These are phyloP conservation scores for Drosophila nigromelanica DNA, from an alignment of 1,140 invertebrate species.

Conservation along the genomic window DNA sequence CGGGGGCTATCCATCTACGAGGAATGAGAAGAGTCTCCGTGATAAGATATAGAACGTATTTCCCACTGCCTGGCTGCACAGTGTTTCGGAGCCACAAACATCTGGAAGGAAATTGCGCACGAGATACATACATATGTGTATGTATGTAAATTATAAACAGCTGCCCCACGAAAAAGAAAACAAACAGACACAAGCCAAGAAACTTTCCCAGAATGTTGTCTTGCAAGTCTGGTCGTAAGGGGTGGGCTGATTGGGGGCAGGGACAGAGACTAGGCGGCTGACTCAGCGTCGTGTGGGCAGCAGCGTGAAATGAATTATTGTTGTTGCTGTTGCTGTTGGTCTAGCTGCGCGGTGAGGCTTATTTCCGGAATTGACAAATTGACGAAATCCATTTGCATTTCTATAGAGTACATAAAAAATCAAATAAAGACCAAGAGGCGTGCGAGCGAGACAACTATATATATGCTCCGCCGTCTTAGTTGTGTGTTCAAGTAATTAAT, in stretches of 20 bases:
- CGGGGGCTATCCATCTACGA: constrained; percentile 9
- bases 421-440: constrained; percentile 5
- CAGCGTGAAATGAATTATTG: constrained; percentile 51
- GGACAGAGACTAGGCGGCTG: neutral
- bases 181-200: neutral
- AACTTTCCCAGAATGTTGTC: constrained; percentile 37
- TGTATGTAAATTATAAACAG: neutral
- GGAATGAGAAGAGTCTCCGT: constrained; percentile 1
- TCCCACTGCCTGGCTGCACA: neutral
- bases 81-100: constrained; percentile 1
- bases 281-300: constrained; percentile 37
- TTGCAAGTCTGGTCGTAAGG: constrained; percentile 6
- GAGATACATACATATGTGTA: neutral
- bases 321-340: constrained; percentile 38
- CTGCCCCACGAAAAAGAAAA: neutral
- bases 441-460: constrained; percentile 23
- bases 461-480: constrained; percentile 17
- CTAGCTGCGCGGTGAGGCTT: constrained; percentile 49
- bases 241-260: neutral
- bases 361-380: constrained; percentile 66
- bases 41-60: constrained; percentile 31
- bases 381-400: constrained; percentile 60
- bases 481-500: constrained; percentile 34
- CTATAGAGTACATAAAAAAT: neutral
- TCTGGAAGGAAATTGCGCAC: constrained; percentile 23